Evolutionary conservation across 2,797 vertebrate genomes (phyloP), one percentile per base, ranked within the genome.

Genomic region (Lithobates pipiens): DNA sequence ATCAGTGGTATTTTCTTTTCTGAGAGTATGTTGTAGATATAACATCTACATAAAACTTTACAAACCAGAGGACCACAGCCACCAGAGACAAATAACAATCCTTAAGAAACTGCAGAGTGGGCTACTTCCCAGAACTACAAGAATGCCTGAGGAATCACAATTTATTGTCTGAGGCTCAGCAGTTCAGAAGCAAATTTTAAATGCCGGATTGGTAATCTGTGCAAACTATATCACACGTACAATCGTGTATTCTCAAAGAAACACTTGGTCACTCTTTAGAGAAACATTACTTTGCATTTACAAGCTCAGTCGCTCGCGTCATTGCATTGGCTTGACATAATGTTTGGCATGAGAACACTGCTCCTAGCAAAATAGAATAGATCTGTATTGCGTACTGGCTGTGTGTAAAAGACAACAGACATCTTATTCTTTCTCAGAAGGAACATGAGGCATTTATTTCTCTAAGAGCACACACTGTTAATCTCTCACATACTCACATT

Each of bases 251-350:
- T 25, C 69, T 72, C 71, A 79, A 10, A 74, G 29, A 63, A 79
- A 74, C 29, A 8, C 68, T 46, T 42, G 76, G 76, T 74, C 57
- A 74, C 32, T 29, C 54, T 39, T 71, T 61, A 50, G 57, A 73
- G 57, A 67, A 25, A 23, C 75, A 84, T 83, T 76, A 83, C 74
- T 63, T 42, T 83, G 50, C 50, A 61, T 70, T 84, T 71, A 46
- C 34, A 76, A 68, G 63, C 10, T 16, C 50, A 10, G 36, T 16
- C 25, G 15, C 21, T 13, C 61, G 46, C 67, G 50, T 54, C 68
- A 78, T 68, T 67, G 65, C 70, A 74, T 54, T 79, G 36, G 79
- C 63, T 75, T 80, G 70, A 85, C 57, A 79, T 79, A 63, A 84
- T 77, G 54, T 63, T 32, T 80, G 67, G 75, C 80, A 82, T 65